A percentile compares a stretch with the other conserved stretches of the same genome.
These are phyloP conservation scores for Excalfactoria chinensis DNA, from an alignment of 2,113 vertebrate genomes.

Conservation along the genomic window DNA sequence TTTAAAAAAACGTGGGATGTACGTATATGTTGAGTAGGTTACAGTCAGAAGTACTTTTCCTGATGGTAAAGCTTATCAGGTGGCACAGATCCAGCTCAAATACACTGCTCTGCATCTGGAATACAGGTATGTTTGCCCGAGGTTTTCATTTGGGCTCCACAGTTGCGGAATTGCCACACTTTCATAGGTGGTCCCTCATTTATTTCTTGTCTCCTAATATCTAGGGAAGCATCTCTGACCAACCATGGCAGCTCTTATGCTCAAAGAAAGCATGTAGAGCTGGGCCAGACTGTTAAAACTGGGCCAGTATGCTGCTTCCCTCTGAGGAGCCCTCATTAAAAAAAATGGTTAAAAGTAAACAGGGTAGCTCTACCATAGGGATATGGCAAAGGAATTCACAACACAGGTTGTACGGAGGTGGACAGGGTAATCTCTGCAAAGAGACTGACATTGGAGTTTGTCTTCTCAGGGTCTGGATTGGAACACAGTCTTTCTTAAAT, in stretches of 20 bases:
- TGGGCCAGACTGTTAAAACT: background rate
- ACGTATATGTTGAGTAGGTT: background rate
- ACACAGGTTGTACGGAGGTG: background rate
- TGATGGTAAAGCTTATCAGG: background rate
- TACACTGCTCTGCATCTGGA: background rate
- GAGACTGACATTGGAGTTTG: background rate
- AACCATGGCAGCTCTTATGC: background rate
- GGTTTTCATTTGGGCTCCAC: background rate
- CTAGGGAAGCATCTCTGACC: background rate
- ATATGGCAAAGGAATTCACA: background rate
- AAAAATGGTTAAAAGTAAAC: background rate
- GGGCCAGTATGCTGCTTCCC: background rate
- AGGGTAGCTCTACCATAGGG: background rate
- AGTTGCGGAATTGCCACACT: background rate
- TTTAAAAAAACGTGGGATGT: background rate
- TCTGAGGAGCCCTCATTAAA: background rate
- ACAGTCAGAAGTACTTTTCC: background rate
- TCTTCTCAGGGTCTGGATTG: background rate
- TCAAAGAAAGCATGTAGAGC: background rate
- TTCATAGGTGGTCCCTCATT: background rate
- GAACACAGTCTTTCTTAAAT: background rate
- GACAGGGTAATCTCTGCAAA: background rate
- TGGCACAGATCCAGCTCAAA: background rate
- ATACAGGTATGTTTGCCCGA: background rate
- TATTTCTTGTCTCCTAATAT: background rate